A percentile compares a stretch with the other conserved stretches of the same genome.
Evolutionary conservation across 2,113 vertebrate species (phyloP).

Genomic region (Neotoma lepida): DNA sequence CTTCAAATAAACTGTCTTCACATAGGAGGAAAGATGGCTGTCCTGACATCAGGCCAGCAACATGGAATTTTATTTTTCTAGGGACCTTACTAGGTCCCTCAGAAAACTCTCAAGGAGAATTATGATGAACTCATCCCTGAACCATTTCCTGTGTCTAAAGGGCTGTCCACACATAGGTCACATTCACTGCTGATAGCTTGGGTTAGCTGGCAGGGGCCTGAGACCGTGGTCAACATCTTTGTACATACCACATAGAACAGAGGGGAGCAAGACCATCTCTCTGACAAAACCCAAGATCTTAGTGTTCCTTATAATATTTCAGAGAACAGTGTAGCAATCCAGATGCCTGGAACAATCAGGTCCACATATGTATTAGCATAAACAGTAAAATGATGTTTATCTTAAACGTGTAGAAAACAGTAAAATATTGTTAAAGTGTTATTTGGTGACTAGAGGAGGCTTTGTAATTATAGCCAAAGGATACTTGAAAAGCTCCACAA

Average conservation of each 20-base stretch:
- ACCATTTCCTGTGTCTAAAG: background rate
- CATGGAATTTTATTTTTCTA: background rate
- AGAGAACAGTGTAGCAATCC: background rate
- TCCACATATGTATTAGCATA: background rate
- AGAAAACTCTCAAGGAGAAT: background rate
- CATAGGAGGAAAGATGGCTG: background rate
- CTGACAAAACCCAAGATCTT: background rate
- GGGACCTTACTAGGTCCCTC: background rate
- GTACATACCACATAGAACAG: background rate
- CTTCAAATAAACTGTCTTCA: constrained; percentile 16
- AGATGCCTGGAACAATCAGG: background rate
- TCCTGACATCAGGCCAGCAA: background rate
- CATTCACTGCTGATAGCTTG: background rate
- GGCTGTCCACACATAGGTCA: background rate
- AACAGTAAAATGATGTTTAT: background rate
- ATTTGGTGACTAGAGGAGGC: background rate
- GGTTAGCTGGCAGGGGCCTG: background rate
- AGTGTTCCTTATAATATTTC: background rate
- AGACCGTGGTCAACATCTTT: background rate
- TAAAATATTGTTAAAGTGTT: background rate
- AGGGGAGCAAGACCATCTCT: background rate
- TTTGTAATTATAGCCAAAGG: background rate
- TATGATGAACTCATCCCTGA: background rate
- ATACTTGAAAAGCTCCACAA: background rate
- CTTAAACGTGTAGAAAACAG: background rate